phyloP scores from a whole-genome alignment of 1,140 invertebrate species.

The Chironomus tepperi region DNA sequence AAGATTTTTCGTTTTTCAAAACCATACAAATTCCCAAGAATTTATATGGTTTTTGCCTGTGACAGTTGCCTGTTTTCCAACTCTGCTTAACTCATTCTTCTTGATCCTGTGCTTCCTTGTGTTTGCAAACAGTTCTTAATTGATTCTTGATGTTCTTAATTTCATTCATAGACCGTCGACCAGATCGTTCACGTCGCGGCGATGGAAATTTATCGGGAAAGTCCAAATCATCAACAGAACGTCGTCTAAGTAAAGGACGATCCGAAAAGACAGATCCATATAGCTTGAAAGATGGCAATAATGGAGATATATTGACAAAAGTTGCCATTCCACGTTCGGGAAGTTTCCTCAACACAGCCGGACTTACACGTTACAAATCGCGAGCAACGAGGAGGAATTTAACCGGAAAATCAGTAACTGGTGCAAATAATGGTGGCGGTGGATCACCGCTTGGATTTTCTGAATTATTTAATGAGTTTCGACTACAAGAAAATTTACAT shows the following conservation, averaged over 20 bases:
- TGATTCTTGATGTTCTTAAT: too few species aligned
- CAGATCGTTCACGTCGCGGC: slow-evolving; percentile 37
- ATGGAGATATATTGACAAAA: slow-evolving; percentile 70
- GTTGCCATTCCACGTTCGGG: slow-evolving; percentile 73
- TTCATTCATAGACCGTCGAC: background rate
- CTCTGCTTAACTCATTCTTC: too few species aligned
- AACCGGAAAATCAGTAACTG: slow-evolving; percentile 31
- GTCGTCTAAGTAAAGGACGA: slow-evolving; percentile 5
- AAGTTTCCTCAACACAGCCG: slow-evolving; percentile 71
- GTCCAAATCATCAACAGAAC: slow-evolving; percentile 30
- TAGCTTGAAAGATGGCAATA: slow-evolving; percentile 40
- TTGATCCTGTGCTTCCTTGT: too few species aligned
- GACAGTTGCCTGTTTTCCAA: too few species aligned
- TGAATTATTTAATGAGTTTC: slow-evolving; percentile 73
- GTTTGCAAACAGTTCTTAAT: too few species aligned
- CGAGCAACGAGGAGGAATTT: slow-evolving; percentile 36
- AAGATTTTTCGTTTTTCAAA: too few species aligned
- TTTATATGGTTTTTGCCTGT: too few species aligned
- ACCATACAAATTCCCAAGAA: too few species aligned
- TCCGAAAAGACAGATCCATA: slow-evolving; percentile 21
- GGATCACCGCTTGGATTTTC: slow-evolving; percentile 68
- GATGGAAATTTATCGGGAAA: slow-evolving; percentile 40
- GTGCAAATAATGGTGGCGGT: slow-evolving; percentile 30
- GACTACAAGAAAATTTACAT: slow-evolving; percentile 73
- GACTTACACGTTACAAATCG: slow-evolving; percentile 57